These are phyloP conservation scores for Tyrannus savana DNA, from an alignment of 2,113 vertebrate genomes.

Conservation along the genomic window DNA sequence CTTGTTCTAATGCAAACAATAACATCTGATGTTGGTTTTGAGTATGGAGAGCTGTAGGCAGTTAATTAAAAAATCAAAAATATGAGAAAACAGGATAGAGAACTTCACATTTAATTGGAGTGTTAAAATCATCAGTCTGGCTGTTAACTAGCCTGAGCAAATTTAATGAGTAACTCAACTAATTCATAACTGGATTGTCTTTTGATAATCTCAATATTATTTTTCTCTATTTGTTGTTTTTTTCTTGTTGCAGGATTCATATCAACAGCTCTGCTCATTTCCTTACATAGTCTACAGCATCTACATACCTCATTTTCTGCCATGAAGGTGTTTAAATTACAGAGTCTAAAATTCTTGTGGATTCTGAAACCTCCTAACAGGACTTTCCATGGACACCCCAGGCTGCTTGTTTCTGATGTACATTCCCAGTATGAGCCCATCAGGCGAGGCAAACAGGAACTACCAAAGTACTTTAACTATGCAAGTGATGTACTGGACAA, in stretches of 20 bases:
- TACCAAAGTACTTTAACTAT: constrained; percentile 83
- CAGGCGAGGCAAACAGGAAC: constrained; percentile 22
- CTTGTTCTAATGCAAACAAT: background rate
- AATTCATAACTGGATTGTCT: background rate
- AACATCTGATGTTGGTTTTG: background rate
- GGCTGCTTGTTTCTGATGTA: constrained; percentile 29
- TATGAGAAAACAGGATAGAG: background rate
- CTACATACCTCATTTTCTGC: background rate
- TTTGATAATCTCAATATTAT: background rate
- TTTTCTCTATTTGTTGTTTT: background rate
- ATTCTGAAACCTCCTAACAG: background rate
- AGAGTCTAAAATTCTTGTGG: background rate
- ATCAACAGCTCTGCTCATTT: background rate
- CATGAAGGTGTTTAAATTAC: constrained; percentile 63
- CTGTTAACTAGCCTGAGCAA: background rate
- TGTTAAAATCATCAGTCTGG: background rate
- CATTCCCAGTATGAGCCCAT: constrained; percentile 57
- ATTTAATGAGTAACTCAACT: background rate
- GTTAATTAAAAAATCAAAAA: background rate
- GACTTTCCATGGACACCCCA: background rate
- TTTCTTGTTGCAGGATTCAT: background rate
- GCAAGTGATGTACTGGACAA: constrained; percentile 82
- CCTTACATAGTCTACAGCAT: background rate
- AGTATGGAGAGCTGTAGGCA: background rate
- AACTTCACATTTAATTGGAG: background rate